Evolutionary conservation across 2,797 vertebrate genomes (phyloP).

Genomic region (Sebastes iracundus): DNA sequence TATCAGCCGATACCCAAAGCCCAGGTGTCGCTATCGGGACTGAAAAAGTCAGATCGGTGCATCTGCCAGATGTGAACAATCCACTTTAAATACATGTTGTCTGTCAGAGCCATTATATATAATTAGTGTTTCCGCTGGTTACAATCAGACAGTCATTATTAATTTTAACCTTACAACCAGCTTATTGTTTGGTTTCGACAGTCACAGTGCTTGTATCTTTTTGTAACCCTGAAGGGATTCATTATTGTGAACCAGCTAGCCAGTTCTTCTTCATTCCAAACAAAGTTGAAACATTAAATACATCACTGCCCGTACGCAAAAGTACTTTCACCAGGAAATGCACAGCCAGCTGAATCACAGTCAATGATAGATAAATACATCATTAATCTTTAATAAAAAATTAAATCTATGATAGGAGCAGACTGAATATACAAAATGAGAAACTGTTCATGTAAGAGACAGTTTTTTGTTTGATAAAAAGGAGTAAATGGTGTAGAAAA

Average conservation of each 20-base stretch:
- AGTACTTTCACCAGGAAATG: background rate
- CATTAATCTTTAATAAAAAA: background rate
- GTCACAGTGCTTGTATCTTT: background rate
- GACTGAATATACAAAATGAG: background rate
- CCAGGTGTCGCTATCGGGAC: too few relatives aligned
- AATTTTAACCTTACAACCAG: background rate
- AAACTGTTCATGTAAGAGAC: background rate
- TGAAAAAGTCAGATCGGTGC: too few relatives aligned
- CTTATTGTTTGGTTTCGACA: background rate
- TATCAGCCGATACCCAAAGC: too few relatives aligned
- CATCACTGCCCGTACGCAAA: background rate
- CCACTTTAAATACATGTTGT: background rate
- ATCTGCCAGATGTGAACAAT: background rate
- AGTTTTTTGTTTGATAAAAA: too few relatives aligned
- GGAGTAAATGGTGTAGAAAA: too few relatives aligned
- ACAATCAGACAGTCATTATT: background rate
- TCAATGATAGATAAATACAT: background rate
- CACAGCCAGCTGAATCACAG: background rate
- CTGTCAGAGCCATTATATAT: background rate
- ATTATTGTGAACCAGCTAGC: background rate
- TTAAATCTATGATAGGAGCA: background rate
- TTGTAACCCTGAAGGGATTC: background rate
- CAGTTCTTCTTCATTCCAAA: slow-evolving; percentile 13
- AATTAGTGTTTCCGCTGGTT: background rate
- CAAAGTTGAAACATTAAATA: background rate